Conservation (phyloP, 1,140 invertebrate genomes). For the Zaprionus tsacasi region DNA sequence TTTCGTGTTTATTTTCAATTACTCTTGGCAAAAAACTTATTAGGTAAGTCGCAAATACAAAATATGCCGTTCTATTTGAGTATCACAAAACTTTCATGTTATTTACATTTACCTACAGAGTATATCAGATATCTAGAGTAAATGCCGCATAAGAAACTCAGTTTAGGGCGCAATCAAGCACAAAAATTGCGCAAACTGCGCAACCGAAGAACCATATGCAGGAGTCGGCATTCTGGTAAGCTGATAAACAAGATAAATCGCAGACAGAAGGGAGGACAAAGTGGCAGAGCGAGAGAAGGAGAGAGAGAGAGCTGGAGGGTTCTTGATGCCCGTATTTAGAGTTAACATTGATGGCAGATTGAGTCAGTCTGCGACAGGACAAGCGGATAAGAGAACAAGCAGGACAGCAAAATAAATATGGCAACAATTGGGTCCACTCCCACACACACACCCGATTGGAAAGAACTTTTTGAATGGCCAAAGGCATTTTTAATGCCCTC, state of each 20-base stretch:
- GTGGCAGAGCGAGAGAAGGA: constrained; percentile 2
- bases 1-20: constrained; percentile 60
- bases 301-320: constrained; percentile 18
- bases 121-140: constrained; percentile 14
- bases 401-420: constrained; percentile 54
- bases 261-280: constrained; percentile 1
- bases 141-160: constrained; percentile 39
- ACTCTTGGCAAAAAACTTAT: background rate
- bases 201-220: constrained; percentile 37
- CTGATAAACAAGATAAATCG: constrained; percentile 44
- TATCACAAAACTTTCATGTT: constrained; percentile 17
- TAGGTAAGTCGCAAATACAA: background rate
- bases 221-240: constrained; percentile 33
- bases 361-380: constrained; percentile 35
- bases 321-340: constrained; percentile 45
- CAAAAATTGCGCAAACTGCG: constrained; percentile 42
- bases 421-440: constrained; percentile 53
- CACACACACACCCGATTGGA: background rate
- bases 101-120: constrained; percentile 5
- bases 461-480: constrained; percentile 39
- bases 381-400: constrained; percentile 20
- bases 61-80: constrained; percentile 5
- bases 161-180: constrained; percentile 54
- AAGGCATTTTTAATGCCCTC: constrained; percentile 49
- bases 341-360: constrained; percentile 60